Conservation (phyloP, 1,140 invertebrate species). For the Bombus haemorrhoidalis region DNA sequence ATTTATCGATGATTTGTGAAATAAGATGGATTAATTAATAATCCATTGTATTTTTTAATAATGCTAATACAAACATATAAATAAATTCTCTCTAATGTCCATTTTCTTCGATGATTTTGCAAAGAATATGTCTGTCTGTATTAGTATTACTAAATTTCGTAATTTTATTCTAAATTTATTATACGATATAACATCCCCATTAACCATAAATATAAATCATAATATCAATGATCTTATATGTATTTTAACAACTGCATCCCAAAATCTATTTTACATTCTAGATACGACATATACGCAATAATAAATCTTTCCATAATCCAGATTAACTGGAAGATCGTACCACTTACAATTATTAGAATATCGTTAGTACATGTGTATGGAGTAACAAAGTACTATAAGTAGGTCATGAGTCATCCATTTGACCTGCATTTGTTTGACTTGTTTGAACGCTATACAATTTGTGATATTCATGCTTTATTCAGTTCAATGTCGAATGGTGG, state of each 20-base stretch:
- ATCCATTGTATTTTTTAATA: too few relatives aligned
- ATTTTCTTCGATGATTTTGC: background rate
- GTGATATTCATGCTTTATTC: conserved; percentile 51
- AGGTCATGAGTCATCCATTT: conserved; percentile 50
- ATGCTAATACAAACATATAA: background rate
- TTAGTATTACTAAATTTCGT: background rate
- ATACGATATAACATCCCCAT: background rate
- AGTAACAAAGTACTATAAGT: conserved; percentile 17
- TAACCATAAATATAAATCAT: background rate
- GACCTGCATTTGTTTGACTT: conserved; percentile 47
- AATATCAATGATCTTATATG: background rate
- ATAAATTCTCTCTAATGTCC: background rate
- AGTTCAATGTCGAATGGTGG: conserved; percentile 47
- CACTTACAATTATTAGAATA: conserved; percentile 20
- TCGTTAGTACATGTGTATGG: background rate
- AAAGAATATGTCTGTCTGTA: background rate
- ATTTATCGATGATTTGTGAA: background rate
- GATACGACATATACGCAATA: too few relatives aligned
- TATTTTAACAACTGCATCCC: background rate
- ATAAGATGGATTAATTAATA: too few relatives aligned
- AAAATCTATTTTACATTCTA: background rate
- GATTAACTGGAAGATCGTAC: background rate
- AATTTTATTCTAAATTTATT: background rate
- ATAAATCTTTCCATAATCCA: background rate
- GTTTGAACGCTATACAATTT: conserved; percentile 49